Evolutionary conservation across 2,113 vertebrate species (phyloP).

Genomic region (Sterrhoptilus dennistouni): DNA sequence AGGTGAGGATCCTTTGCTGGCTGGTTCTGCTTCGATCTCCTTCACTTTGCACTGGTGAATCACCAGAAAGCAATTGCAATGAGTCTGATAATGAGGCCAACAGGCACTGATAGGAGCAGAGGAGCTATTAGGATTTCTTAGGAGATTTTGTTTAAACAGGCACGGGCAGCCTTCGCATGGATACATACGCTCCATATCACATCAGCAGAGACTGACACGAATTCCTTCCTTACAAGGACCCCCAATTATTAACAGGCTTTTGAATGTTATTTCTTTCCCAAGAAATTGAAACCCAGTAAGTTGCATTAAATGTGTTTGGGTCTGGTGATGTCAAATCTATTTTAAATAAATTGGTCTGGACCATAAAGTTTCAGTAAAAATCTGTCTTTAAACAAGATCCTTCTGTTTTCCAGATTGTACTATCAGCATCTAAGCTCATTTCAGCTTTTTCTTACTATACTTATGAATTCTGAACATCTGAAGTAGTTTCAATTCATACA

Average conservation of each 20-base stretch:
- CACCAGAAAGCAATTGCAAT: background rate
- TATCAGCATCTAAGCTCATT: background rate
- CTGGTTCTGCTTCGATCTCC: background rate
- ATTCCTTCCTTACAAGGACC: background rate
- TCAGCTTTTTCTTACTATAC: background rate
- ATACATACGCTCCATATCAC: accelerated
- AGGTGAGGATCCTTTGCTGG: background rate
- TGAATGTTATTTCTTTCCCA: background rate
- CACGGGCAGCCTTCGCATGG: background rate
- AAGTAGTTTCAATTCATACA: background rate
- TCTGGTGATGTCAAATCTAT: background rate
- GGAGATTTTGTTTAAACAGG: background rate
- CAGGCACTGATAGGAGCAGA: background rate
- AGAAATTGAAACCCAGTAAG: background rate
- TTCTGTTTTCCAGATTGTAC: background rate
- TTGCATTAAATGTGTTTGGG: background rate
- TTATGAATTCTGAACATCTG: background rate
- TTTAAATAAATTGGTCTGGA: background rate
- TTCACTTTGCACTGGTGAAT: background rate
- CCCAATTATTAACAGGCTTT: background rate
- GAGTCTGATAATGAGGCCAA: background rate
- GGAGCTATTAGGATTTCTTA: background rate
- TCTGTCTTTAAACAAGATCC: background rate
- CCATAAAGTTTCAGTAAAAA: background rate
- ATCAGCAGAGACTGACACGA: background rate